Conservation (phyloP, 1,140 invertebrate genomes). For the Dermatophagoides farinae region DNA sequence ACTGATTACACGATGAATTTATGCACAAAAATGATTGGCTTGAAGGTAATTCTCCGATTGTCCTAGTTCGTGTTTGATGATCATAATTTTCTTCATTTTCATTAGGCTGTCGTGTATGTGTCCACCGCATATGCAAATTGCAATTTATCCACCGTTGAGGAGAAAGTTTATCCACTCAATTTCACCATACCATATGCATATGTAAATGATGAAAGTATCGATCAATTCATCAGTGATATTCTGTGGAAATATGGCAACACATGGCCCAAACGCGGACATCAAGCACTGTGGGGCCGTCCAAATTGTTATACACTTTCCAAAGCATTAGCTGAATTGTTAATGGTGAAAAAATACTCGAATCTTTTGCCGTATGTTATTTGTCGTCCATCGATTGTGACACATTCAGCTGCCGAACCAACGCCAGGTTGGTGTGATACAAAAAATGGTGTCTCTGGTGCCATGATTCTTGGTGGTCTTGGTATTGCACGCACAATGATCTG, state of each 20-base stretch:
- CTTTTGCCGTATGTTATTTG: slow-evolving; percentile 53
- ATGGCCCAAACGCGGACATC: neutral
- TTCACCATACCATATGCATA: slow-evolving; percentile 13
- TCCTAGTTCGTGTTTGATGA: neutral
- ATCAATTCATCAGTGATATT: slow-evolving; percentile 22
- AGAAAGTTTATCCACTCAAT: slow-evolving; percentile 44
- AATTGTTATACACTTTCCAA: slow-evolving; percentile 75
- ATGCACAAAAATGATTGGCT: slow-evolving; percentile 16
- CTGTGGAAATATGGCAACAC: neutral
- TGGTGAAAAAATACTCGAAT: slow-evolving; percentile 67
- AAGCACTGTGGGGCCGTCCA: slow-evolving; percentile 32
- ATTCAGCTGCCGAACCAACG: slow-evolving; percentile 69
- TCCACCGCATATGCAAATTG: slow-evolving; percentile 29
- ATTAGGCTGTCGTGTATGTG: slow-evolving; percentile 19
- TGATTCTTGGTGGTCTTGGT: slow-evolving; percentile 73
- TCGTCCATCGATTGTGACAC: slow-evolving; percentile 78
- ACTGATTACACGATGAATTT: slow-evolving; percentile 48
- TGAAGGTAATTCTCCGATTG: neutral
- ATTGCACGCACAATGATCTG: slow-evolving; percentile 59
- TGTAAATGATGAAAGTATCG: slow-evolving; percentile 12
- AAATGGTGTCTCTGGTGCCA: slow-evolving; percentile 84
- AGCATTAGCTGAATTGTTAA: slow-evolving; percentile 50
- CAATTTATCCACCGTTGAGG: slow-evolving; percentile 29
- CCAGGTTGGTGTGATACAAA: slow-evolving; percentile 80
- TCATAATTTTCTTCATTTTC: neutral